Evolutionary conservation across 2,113 vertebrate species (phyloP).

Genomic region (Sylvia atricapilla): DNA sequence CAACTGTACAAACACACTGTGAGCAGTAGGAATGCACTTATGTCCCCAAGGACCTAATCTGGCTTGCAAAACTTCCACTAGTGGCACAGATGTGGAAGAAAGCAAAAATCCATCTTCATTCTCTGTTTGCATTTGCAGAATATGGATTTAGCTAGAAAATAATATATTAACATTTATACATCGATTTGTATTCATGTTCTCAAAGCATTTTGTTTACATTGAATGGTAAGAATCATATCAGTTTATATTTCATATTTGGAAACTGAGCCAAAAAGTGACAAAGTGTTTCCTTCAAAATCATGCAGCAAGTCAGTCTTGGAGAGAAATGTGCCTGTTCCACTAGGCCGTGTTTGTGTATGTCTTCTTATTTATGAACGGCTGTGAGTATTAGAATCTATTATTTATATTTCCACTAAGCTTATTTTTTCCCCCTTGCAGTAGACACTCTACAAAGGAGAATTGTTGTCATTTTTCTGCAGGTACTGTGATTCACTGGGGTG

Average conservation of each 20-base stretch:
- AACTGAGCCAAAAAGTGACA: not conserved
- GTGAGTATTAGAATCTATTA: conserved; percentile 36
- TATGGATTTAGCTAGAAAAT: not conserved
- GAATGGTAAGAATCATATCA: not conserved
- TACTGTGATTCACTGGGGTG: not conserved
- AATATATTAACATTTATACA: not conserved
- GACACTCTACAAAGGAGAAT: not conserved
- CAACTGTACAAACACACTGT: conserved; percentile 28
- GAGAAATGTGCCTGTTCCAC: not conserved
- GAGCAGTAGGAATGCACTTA: not conserved
- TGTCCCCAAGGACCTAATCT: conserved; percentile 34
- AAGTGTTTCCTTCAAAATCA: conserved; percentile 9
- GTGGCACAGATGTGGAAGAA: conserved; percentile 12
- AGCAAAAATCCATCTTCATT: not conserved
- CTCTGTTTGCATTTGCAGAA: not conserved
- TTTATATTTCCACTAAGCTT: conserved; percentile 23
- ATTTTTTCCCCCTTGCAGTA: not conserved
- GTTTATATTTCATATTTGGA: not conserved
- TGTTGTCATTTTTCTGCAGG: conserved; percentile 17
- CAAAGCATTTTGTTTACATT: not conserved
- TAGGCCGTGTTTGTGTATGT: not conserved
- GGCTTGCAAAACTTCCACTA: conserved; percentile 25
- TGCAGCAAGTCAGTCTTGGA: not conserved
- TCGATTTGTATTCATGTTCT: not conserved
- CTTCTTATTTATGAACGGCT: conserved; percentile 17